Evolutionary conservation across 1,140 invertebrate species (phyloP), one percentile per base, ranked within the genome.

Genomic region (Tetramorium alpestre): DNA sequence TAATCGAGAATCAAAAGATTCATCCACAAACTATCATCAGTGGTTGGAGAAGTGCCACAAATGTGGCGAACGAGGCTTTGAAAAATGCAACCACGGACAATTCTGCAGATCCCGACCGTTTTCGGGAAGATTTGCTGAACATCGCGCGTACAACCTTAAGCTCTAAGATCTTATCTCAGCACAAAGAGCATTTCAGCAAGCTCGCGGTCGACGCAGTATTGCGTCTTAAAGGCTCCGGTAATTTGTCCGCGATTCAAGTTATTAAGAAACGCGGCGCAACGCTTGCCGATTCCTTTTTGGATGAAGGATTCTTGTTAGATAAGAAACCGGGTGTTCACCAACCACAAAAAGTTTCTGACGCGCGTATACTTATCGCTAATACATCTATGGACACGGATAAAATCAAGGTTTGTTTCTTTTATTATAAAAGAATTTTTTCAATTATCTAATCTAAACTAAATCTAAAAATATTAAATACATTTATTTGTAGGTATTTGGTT

Each of bases 341-440:
- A 93, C 98, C 98, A 11, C 98, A 98, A 92, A 96, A 96, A 97
- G 92, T 96, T 75, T 85, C 91, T 8, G 92, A 98, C 93, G 99
- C 99, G 0, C 13, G 98, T 97, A 99, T 99, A 93, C 96, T 99
- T 16, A 99, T 99, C 93, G 99, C 99, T n/a, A 99, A 99, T 94
- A 99, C 99, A 51, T 98, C 99, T 0, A 99, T 99, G 99, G 99
- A 99, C 95, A 99, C 99, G 25, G 99, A 99, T 93, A 99, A 99
- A 96, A 99, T 99, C 88, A 99, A 99, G 96, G 98, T 94, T 86
- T 85, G 16, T 69, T 47, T 41, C 38, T 85, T 69, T 76, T 87
- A 22, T n/a, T 65, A 41, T 75, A 54, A 10, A 44, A 64, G 76
- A 87, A 67, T 51, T 89, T 81, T 49, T 64, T 47, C 6, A 64